Conservation (phyloP, 53 echinoderm and acorn worm species). For the Echinarachnius parma region DNA sequence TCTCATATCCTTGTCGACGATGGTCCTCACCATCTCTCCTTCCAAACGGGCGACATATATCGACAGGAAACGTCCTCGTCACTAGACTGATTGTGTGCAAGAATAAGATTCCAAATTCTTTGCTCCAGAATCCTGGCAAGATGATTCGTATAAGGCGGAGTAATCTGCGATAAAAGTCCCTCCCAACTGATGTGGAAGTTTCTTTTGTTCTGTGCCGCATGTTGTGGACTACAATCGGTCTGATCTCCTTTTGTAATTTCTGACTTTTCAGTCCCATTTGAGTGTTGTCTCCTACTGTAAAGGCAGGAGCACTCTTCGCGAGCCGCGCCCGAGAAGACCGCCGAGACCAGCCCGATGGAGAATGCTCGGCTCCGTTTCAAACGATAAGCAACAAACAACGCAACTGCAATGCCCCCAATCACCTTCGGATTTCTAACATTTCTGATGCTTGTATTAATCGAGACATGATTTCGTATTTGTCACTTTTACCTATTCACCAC, state of each 20-base stretch:
- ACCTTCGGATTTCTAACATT: slow-evolving; percentile 68
- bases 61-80: slow-evolving; percentile 87
- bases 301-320: slow-evolving; percentile 9
- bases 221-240: slow-evolving; percentile 10
- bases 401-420: slow-evolving; percentile 69
- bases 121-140: slow-evolving; percentile 74
- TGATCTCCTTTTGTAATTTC: too few species aligned
- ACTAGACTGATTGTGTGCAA: slow-evolving; percentile 71
- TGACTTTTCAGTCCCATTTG: too few species aligned
- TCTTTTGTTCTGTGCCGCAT: background rate
- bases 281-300: too few species aligned
- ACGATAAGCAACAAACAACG: slow-evolving; percentile 66
- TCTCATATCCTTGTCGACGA: slow-evolving; percentile 68
- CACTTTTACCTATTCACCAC: too few species aligned
- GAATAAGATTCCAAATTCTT: slow-evolving; percentile 82
- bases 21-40: slow-evolving; percentile 86
- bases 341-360: slow-evolving; percentile 34
- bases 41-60: slow-evolving; percentile 92
- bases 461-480: too few species aligned
- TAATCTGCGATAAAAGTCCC: slow-evolving; percentile 52
- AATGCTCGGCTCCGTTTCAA: slow-evolving; percentile 34
- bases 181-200: slow-evolving; percentile 44
- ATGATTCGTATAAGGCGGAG: slow-evolving; percentile 72
- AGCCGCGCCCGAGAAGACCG: slow-evolving; percentile 8
- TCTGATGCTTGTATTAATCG: too few species aligned